These are phyloP conservation scores for Heliconius sara DNA, from an alignment of 2,888 invertebrate species.

Conservation along the genomic window DNA sequence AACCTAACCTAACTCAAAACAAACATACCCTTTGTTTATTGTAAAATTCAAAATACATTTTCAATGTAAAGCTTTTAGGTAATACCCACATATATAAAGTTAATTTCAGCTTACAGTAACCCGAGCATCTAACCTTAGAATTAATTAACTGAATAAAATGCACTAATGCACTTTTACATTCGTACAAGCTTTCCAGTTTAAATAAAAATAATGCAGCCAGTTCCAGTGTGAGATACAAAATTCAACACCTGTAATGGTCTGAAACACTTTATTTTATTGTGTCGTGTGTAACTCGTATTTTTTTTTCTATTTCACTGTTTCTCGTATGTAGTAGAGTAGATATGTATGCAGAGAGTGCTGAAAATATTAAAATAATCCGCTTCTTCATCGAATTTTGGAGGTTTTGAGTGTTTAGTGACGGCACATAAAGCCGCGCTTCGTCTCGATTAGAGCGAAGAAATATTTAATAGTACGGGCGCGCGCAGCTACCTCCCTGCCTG, in stretches of 20 bases:
- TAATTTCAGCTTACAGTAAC: slow-evolving; percentile 14
- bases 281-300: not conserved
- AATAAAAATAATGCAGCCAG: slow-evolving; percentile 13
- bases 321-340: not conserved
- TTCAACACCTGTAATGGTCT: slow-evolving; percentile 12
- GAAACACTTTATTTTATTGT: not conserved
- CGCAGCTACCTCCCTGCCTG: no score
- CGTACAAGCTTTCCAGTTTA: slow-evolving; percentile 24
- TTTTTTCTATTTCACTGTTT: not conserved
- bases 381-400: no score
- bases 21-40: not conserved
- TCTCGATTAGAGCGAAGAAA: no score
- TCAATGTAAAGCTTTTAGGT: slow-evolving; percentile 3
- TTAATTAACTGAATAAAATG: slow-evolving; percentile 41
- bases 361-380: no score
- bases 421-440: no score
- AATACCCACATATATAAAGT: slow-evolving; percentile 7
- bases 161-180: slow-evolving; percentile 39
- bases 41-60: not conserved
- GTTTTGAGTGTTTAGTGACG: no score
- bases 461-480: no score
- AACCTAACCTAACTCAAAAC: not conserved
- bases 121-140: slow-evolving; percentile 21
- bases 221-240: slow-evolving; percentile 12
- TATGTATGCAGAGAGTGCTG: no score